These are phyloP conservation scores for Astyanax mexicanus DNA, from an alignment of 2,797 vertebrate genomes.

Conservation along the genomic window DNA sequence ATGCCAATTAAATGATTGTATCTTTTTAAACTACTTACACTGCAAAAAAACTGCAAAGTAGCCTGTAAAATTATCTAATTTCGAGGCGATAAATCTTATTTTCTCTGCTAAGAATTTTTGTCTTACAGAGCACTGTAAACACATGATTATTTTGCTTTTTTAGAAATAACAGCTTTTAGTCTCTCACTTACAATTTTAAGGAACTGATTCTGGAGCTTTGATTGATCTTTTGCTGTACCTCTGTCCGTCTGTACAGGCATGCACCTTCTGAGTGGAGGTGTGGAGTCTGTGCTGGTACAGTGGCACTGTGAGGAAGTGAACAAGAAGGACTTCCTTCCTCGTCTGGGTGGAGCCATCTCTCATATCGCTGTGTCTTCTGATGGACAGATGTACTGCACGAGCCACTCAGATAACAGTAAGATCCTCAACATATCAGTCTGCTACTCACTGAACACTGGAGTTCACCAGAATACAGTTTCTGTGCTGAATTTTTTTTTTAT, in stretches of 20 bases:
- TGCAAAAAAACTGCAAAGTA: too few species aligned
- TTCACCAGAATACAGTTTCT: not conserved
- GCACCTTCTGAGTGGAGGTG: constrained; percentile 89
- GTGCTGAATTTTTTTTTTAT: too few species aligned
- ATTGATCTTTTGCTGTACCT: not conserved
- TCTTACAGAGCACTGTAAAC: too few species aligned
- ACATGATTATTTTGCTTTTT: too few species aligned
- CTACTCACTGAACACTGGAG: not conserved
- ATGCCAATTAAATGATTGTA: too few species aligned
- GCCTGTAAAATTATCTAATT: too few species aligned
- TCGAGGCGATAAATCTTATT: too few species aligned
- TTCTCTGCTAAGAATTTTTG: too few species aligned
- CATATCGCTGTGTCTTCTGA: constrained; percentile 86
- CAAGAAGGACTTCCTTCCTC: constrained; percentile 89
- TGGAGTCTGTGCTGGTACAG: constrained; percentile 93
- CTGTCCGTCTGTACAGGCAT: constrained; percentile 76
- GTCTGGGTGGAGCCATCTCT: constrained; percentile 88
- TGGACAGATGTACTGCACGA: constrained; percentile 85
- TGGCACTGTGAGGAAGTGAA: constrained; percentile 84
- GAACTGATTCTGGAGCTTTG: not conserved
- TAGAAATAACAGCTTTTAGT: too few species aligned
- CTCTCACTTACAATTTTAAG: too few species aligned
- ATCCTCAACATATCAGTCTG: not conserved
- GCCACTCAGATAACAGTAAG: constrained; percentile 95
- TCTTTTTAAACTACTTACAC: too few species aligned